phyloP scores from a whole-genome alignment of 92 coral and sea anemone species.

The Actinernus sp. region DNA sequence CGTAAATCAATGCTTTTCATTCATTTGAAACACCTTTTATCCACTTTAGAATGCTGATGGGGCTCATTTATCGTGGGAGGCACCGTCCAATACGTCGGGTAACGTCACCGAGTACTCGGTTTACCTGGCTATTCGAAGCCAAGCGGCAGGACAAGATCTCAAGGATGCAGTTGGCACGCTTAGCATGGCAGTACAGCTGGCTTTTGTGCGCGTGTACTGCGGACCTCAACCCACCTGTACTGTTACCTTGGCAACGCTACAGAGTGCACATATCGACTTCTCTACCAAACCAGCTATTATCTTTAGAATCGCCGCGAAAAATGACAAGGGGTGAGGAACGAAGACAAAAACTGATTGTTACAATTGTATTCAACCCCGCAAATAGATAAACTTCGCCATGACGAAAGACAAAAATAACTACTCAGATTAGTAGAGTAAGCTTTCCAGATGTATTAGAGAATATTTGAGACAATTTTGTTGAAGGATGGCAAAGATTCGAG shows the following conservation, averaged over 20 bases:
- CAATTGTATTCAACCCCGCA: too few species aligned
- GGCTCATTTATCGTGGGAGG: slow-evolving; percentile 99
- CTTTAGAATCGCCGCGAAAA: slow-evolving; percentile 98
- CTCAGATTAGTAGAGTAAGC: too few species aligned
- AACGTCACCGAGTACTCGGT: slow-evolving; percentile 98
- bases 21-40: too few species aligned
- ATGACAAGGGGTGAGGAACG: slow-evolving; percentile 94
- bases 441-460: too few species aligned
- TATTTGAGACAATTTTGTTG: too few species aligned
- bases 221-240: slow-evolving; percentile 98
- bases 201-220: slow-evolving; percentile 99
- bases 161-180: slow-evolving; percentile 83
- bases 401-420: too few species aligned
- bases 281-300: slow-evolving; percentile 98
- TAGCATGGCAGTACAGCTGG: slow-evolving; percentile 93
- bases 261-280: slow-evolving; percentile 97
- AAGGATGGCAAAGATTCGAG: too few species aligned
- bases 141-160: slow-evolving; percentile 84
- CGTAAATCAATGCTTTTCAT: too few species aligned
- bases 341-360: too few species aligned
- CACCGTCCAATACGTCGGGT: slow-evolving; percentile 98
- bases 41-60: slow-evolving; percentile 98
- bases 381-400: too few species aligned
- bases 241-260: slow-evolving; percentile 95
- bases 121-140: slow-evolving; percentile 96